Evolutionary conservation across 2,113 vertebrate genomes (phyloP), one percentile per base, ranked within the genome.

Genomic region (Butorides virescens): DNA sequence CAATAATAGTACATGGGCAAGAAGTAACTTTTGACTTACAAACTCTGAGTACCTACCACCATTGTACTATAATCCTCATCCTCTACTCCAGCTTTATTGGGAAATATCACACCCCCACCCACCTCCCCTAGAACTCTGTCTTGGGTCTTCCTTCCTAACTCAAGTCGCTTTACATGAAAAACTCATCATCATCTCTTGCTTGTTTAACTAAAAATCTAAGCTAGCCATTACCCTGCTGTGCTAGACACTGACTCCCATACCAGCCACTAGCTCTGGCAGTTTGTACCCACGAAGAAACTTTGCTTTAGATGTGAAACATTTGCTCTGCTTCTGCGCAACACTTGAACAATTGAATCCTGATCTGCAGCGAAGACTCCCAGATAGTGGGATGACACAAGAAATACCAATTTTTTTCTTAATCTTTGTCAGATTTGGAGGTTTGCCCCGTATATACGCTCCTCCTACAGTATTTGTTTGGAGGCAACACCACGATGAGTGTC

Each of bases 381-480:
- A 50, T 2, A 73, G n/a, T 5, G 9, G 22, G 50, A 88, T 13
- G 22, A 62, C 14, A 55, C 3, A 71, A 77, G 50, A 66, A 39
- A 62, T 4, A 49, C 3, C 4, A 3, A 9, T 2, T 6, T 20
- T 39, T 22, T 65, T 5, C 37, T 77, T 44, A 23, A 36, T 27
- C 23, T 77, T 53, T 17, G 16, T 49, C 9, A 4, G 32, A 58
- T 73, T 73, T 80, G 37, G 42, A 95, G n/a, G 26, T 63, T 80
- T 52, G 7, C 26, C 63, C 34, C 11, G 1, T 18, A 42, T 3
- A 18, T 5, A 27, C 0, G 0, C 3, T 80, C 9, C n/a, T 73
- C 47, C 39, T 61, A 30, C 18, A 0, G 0, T 7, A 50, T 26
- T 44, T 0, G 0, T n/a, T 30, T 52, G 76, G 42, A 53, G 37